Base-by-base conservation (phyloP, 2,113 vertebrate genomes). In the Speoplatyrhinus poulsoni region DNA sequence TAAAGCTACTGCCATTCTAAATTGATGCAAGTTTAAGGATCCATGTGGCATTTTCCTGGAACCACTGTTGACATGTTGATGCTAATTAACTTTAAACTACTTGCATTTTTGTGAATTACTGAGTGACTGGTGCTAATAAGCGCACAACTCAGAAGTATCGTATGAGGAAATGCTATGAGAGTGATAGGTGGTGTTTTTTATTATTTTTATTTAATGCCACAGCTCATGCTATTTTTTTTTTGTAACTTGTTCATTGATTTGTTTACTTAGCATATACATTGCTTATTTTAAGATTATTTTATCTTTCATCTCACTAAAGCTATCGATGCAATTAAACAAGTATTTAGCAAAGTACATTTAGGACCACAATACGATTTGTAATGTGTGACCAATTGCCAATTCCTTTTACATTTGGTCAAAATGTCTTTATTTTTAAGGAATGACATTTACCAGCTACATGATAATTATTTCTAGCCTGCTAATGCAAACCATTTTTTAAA, bases 361-460 rank as follows among this genome's bases (percentile, higher is more conserved):
- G 5, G 36, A 8, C 3, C 36, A 41, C 36, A 41, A 1, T 41
- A 6, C 1, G 36, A 7, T 41, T 26, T 41, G 7, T 41, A 41
- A 41, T 41, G 36, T 41, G 36, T 41, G 7, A 41, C 12, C 32
- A 57, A 12, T 12, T 12, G 9, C 55, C 55, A 13, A 19, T 32
- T 57, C 26, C 16, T 55, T 16, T 55, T 16, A n/a, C 3, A 54
- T 15, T 8, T 54, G 6, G 52, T 54, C 52, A 7, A 16, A 7
- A 7, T 12, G 64, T 77, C 3, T 41, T 1, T 68, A 57, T 64
- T 50, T 36, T 57, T 16, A 46, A 9, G 55, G 9, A 67, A 0
- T 64, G 62, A 67, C 73, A 67, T 70, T 67, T 77, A 41, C 64
- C 64, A 9, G 54, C 13, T 68, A 66, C 16, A 41, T 56, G 60